Conservation (phyloP, 30 jellyfish, hydroid and myxozoan species). For the Aurelia aurita region DNA sequence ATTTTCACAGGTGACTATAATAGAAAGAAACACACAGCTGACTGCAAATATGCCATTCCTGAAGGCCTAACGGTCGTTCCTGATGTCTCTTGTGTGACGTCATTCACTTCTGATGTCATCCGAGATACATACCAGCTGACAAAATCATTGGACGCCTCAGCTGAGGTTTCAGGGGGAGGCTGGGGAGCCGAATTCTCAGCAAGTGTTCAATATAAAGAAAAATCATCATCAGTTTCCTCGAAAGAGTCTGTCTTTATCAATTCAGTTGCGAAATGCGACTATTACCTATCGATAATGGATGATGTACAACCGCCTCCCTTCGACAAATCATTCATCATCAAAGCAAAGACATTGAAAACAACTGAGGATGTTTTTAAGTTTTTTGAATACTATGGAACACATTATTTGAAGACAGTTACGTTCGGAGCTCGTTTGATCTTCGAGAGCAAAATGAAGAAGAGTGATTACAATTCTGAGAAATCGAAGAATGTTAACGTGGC, state of each 20-base stretch:
- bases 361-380: constrained; percentile 37
- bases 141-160: constrained; percentile 39
- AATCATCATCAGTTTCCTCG: constrained; percentile 46
- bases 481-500: constrained; percentile 10
- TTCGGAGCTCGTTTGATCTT: constrained; percentile 73
- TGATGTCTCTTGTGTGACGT: constrained; percentile 77
- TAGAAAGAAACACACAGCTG: constrained; percentile 50
- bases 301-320: constrained; percentile 63
- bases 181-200: constrained; percentile 77
- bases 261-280: constrained; percentile 69
- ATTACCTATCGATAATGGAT: constrained; percentile 63
- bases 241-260: constrained; percentile 51
- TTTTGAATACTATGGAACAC: constrained; percentile 71
- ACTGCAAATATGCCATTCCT: constrained; percentile 64
- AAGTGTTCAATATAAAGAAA: constrained; percentile 47
- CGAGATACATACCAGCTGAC: constrained; percentile 48
- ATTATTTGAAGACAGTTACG: constrained; percentile 40
- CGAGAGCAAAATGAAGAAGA: constrained; percentile 61
- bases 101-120: constrained; percentile 53
- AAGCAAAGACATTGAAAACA: constrained; percentile 7
- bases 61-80: constrained; percentile 65
- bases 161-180: constrained; percentile 69
- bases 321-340: constrained; percentile 28
- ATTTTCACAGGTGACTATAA: constrained; percentile 53
- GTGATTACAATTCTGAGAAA: constrained; percentile 1